A percentile compares a stretch with the other conserved stretches of the same genome.
Conservation (phyloP, 2,797 vertebrate genomes). For the Aulostomus chinensis region DNA sequence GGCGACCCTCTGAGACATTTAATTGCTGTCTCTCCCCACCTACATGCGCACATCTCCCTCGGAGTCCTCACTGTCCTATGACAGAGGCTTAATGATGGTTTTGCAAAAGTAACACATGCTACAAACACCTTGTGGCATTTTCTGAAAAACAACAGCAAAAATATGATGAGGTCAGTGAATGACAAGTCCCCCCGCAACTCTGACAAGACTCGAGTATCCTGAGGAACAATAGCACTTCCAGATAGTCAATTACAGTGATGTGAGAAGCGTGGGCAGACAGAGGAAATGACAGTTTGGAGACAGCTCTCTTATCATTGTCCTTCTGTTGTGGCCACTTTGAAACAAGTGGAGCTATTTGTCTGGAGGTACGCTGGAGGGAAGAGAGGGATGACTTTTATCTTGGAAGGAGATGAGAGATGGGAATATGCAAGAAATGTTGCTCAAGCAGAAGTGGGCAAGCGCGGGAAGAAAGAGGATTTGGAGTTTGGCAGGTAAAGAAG, state of each 20-base stretch:
- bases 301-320: constrained; percentile 73
- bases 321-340: constrained; percentile 69
- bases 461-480: constrained; percentile 22
- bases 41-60: constrained; percentile 15
- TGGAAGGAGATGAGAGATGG: constrained; percentile 3
- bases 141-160: constrained; percentile 40
- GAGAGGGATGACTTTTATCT: constrained; percentile 48
- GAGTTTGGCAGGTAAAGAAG: constrained; percentile 39
- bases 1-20: neutral
- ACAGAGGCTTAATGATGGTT: constrained; percentile 20
- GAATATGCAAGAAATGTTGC: constrained; percentile 44
- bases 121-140: constrained; percentile 39
- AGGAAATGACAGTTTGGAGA: constrained; percentile 69
- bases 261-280: constrained; percentile 60
- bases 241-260: constrained; percentile 70
- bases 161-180: constrained; percentile 64
- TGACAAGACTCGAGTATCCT: constrained; percentile 58
- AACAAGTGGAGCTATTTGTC: constrained; percentile 74
- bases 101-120: constrained; percentile 28
- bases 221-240: constrained; percentile 56
- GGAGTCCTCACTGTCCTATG: constrained; percentile 9
- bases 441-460: constrained; percentile 16
- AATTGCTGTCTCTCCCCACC: constrained; percentile 6
- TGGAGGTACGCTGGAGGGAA: constrained; percentile 50
- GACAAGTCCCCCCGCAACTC: constrained; percentile 54